phyloP scores from a whole-genome alignment of 1,140 invertebrate species.

The Lamellibrachia luymesi region DNA sequence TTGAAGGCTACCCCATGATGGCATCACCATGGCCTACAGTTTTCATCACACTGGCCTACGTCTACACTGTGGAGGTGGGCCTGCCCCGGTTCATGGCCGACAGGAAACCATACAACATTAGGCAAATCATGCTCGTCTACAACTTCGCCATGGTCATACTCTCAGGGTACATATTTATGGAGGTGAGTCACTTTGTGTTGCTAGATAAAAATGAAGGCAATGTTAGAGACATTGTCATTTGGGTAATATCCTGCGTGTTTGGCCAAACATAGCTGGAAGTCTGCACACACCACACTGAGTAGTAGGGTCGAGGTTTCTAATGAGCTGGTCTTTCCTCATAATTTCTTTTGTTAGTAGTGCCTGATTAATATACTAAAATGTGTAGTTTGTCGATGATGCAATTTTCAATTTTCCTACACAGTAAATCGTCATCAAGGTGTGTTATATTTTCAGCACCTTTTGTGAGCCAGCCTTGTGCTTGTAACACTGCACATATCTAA shows the following conservation, averaged over 20 bases:
- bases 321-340: too few species aligned
- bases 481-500: too few species aligned
- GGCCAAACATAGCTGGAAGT: not conserved
- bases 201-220: not conserved
- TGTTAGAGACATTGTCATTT: not conserved
- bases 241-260: not conserved
- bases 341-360: too few species aligned
- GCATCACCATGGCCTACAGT: slow-evolving; percentile 57
- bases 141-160: slow-evolving; percentile 56
- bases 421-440: too few species aligned
- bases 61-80: slow-evolving; percentile 52
- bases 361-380: too few species aligned
- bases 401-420: too few species aligned
- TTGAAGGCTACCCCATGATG: slow-evolving; percentile 61
- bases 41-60: slow-evolving; percentile 56
- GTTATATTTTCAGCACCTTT: too few species aligned
- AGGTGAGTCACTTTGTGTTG: slow-evolving; percentile 38
- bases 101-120: slow-evolving; percentile 54
- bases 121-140: slow-evolving; percentile 53
- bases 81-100: slow-evolving; percentile 57
- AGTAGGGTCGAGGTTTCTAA: too few species aligned
- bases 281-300: too few species aligned
- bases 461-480: too few species aligned
- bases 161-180: slow-evolving; percentile 55
- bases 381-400: too few species aligned